phyloP scores from a whole-genome alignment of 2,797 vertebrate species.

The Carapus acus region DNA sequence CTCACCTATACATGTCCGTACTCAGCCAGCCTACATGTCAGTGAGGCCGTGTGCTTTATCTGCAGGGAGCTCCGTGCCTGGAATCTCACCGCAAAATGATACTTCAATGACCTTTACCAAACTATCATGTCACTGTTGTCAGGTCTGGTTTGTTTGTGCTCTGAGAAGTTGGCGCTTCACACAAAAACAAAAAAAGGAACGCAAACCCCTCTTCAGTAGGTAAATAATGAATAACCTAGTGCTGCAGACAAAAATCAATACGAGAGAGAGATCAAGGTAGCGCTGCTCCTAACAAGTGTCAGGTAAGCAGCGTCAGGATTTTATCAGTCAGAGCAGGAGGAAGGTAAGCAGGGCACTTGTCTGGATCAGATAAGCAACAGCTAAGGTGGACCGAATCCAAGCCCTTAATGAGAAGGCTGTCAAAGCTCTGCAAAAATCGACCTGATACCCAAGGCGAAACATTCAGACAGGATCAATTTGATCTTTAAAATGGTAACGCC shows the following conservation, averaged over 20 bases:
- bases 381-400: conserved; percentile 30
- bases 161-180: conserved; percentile 20
- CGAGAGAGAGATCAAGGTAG: conserved; percentile 20
- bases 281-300: conserved; percentile 23
- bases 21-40: conserved; percentile 28
- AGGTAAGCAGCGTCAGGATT: conserved; percentile 28
- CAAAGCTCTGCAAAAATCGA: conserved; percentile 24
- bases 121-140: conserved; percentile 51
- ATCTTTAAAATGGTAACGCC: conserved; percentile 3
- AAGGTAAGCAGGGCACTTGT: conserved; percentile 37
- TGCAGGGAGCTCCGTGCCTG: conserved; percentile 54
- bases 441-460: conserved; percentile 13
- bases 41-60: conserved; percentile 60
- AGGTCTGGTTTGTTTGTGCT: conserved; percentile 5
- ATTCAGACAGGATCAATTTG: conserved; percentile 19
- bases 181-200: conserved; percentile 16
- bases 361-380: conserved; percentile 66
- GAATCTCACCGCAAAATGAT: conserved; percentile 65
- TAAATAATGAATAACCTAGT: conserved; percentile 12
- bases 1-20: conserved; percentile 22
- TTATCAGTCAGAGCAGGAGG: conserved; percentile 1
- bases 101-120: conserved; percentile 72
- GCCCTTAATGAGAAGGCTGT: conserved; percentile 40
- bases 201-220: conserved; percentile 11
- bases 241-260: conserved; percentile 28